Conservation (phyloP, 2,113 vertebrate genomes). For the Siphamia tubifer region DNA sequence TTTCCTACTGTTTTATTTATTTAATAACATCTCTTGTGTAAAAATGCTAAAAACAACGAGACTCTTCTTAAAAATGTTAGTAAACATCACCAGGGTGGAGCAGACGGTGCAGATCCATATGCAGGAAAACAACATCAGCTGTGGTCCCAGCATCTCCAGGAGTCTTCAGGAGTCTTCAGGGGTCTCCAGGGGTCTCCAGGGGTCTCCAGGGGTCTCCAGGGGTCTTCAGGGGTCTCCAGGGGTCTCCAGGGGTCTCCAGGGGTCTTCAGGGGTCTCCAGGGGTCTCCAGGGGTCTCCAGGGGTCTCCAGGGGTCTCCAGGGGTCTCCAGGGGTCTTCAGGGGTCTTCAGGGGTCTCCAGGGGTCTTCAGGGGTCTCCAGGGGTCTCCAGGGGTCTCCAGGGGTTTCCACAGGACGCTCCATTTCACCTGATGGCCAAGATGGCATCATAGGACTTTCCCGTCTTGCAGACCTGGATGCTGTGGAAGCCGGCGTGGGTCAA, state of each 20-base stretch:
- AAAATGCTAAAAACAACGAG: neutral
- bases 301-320: too few relatives aligned
- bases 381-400: neutral
- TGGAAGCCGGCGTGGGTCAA: slow-evolving; percentile 66
- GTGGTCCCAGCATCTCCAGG: too few relatives aligned
- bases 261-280: too few relatives aligned
- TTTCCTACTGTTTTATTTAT: neutral
- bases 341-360: too few relatives aligned
- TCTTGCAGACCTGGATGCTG: slow-evolving; percentile 71
- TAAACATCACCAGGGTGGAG: neutral
- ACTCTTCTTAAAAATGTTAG: neutral
- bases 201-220: neutral
- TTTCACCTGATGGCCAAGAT: slow-evolving; percentile 76
- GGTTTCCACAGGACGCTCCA: neutral
- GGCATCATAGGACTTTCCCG: slow-evolving; percentile 78
- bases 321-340: too few relatives aligned
- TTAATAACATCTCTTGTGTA: too few relatives aligned
- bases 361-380: neutral
- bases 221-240: too few relatives aligned
- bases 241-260: too few relatives aligned
- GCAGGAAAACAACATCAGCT: too few relatives aligned
- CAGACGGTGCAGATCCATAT: neutral
- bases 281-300: too few relatives aligned
- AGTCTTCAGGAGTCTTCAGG: too few relatives aligned
- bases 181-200: too few relatives aligned